Percentiles rank a stretch among this genome's conserved stretches.
These are phyloP conservation scores for Tinamus guttatus DNA, from an alignment of 2,113 vertebrate species.

Conservation along the genomic window DNA sequence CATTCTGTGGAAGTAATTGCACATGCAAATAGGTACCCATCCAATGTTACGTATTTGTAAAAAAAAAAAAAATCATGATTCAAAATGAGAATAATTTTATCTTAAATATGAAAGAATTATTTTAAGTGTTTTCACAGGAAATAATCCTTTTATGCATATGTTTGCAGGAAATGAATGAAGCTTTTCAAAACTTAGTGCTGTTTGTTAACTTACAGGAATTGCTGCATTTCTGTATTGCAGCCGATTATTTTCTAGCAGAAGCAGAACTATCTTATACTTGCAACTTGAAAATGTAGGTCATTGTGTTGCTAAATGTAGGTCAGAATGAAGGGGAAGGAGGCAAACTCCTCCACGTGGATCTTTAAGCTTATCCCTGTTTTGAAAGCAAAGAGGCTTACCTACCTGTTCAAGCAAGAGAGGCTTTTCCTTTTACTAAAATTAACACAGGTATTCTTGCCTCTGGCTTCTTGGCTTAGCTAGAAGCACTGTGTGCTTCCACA, in stretches of 20 bases:
- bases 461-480: conserved; percentile 38
- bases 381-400: conserved; percentile 67
- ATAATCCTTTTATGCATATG: conserved; percentile 31
- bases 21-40: not conserved
- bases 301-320: conserved; percentile 59
- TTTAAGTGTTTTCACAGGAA: not conserved
- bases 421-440: conserved; percentile 76
- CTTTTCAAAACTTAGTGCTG: not conserved
- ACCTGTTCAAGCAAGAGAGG: conserved; percentile 65
- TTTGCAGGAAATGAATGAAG: conserved; percentile 5
- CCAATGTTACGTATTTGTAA: not conserved
- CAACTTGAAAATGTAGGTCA: conserved; percentile 60
- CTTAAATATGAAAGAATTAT: conserved; percentile 42
- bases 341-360: conserved; percentile 60
- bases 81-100: conserved; percentile 3
- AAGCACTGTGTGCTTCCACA: not conserved
- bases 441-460: conserved; percentile 27
- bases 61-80: not conserved
- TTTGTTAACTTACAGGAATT: conserved; percentile 3
- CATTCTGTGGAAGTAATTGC: not conserved
- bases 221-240: not conserved
- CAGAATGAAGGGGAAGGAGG: conserved; percentile 60
- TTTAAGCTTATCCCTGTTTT: conserved; percentile 72
- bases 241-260: conserved; percentile 29
- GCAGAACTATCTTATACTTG: conserved; percentile 36